Percentiles rank a stretch among this genome's conserved stretches.
These are phyloP conservation scores for Phaonia tiefii DNA, from an alignment of 2,888 invertebrate genomes.

Conservation along the genomic window DNA sequence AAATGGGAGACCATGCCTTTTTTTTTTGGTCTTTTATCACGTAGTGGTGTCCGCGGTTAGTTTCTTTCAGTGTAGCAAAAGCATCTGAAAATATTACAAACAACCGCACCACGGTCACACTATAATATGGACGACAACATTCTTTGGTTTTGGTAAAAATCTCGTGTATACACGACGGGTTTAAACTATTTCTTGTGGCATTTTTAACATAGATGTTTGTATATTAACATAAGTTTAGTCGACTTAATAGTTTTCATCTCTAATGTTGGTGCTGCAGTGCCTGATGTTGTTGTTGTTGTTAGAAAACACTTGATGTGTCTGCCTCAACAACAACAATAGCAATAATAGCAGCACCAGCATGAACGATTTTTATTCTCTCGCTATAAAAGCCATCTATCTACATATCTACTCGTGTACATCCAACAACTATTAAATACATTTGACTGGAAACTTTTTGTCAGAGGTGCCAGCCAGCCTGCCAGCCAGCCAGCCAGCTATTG, in stretches of 20 bases:
- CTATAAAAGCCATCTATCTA: slow-evolving; percentile 31
- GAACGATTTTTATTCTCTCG: slow-evolving; percentile 32
- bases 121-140: neutral
- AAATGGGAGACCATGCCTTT: too few relatives aligned
- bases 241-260: slow-evolving; percentile 45
- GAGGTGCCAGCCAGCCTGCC: too few relatives aligned
- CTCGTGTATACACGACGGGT: slow-evolving; percentile 26
- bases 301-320: slow-evolving; percentile 44
- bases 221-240: slow-evolving; percentile 31
- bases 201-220: slow-evolving; percentile 36
- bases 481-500: too few relatives aligned
- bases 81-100: slow-evolving; percentile 6
- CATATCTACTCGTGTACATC: slow-evolving; percentile 12
- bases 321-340: slow-evolving; percentile 8
- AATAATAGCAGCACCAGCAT: too few relatives aligned
- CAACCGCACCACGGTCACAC: neutral
- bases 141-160: neutral
- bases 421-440: neutral
- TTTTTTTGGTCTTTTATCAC: too few relatives aligned
- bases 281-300: slow-evolving; percentile 40
- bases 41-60: too few relatives aligned
- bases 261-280: slow-evolving; percentile 10
- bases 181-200: slow-evolving; percentile 20
- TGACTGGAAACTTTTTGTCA: slow-evolving; percentile 19
- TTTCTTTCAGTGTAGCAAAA: slow-evolving; percentile 28